A percentile compares a stretch with the other conserved stretches of the same genome.
Conservation (phyloP, 2,113 vertebrate genomes). For the Poeciliopsis prolifica region DNA sequence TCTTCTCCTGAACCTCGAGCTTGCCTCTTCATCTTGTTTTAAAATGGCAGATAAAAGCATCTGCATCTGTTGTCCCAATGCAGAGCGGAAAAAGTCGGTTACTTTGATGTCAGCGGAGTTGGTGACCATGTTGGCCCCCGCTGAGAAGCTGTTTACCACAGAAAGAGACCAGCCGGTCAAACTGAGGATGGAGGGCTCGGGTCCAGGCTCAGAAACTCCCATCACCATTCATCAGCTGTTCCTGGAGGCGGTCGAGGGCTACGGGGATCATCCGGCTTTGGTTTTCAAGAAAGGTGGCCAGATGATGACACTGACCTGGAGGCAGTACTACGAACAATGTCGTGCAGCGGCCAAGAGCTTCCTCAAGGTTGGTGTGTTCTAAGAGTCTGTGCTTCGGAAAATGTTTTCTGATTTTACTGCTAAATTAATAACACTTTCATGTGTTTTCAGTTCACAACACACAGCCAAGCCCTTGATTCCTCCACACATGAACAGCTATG, state of each 20-base stretch:
- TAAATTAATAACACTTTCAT: no score
- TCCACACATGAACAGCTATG: not conserved
- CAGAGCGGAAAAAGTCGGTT: conserved; percentile 39
- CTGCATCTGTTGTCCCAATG: conserved; percentile 43
- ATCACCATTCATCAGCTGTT: conserved; percentile 81
- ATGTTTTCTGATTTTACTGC: not conserved
- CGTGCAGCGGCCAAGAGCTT: conserved; percentile 80
- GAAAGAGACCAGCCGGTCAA: conserved; percentile 65
- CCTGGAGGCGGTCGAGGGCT: conserved; percentile 63
- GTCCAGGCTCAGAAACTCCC: conserved; percentile 68
- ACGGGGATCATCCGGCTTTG: conserved; percentile 68
- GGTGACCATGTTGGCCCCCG: conserved; percentile 55
- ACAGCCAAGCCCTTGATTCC: no score
- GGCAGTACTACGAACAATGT: conserved; percentile 77
- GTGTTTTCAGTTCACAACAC: no score
- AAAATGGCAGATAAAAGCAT: conserved; percentile 50
- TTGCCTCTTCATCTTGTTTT: not conserved
- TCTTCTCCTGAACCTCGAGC: not conserved
- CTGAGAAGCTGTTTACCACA: conserved; percentile 71
- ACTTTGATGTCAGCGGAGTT: not conserved
- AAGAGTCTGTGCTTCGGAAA: not conserved
- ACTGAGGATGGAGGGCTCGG: conserved; percentile 73
- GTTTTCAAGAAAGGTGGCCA: conserved; percentile 60
- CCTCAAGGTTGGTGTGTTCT: conserved; percentile 71
- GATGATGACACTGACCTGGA: conserved; percentile 71